Percentiles rank a stretch among this genome's conserved stretches.
phyloP scores from a whole-genome alignment of 1,140 invertebrate genomes.

The Ostrea edulis region DNA sequence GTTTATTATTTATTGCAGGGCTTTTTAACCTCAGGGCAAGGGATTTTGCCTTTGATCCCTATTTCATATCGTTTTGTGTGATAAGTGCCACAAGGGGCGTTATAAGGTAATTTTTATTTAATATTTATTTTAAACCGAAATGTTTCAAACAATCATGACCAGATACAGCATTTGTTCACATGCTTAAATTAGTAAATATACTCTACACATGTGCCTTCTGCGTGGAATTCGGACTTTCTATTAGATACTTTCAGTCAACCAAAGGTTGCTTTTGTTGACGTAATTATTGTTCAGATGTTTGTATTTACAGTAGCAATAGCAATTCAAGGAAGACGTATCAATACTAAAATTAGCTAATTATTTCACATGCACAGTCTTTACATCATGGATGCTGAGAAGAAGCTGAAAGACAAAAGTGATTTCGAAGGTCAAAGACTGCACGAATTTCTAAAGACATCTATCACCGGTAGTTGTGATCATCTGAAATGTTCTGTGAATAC shows the following conservation, averaged over 20 bases:
- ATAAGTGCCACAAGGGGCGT: not conserved
- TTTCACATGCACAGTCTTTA: not conserved
- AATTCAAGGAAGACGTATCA: not conserved
- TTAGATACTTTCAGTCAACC: no score
- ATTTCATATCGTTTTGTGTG: constrained; percentile 19
- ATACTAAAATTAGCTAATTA: not conserved
- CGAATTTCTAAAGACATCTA: not conserved
- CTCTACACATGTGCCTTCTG: no score
- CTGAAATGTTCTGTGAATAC: not conserved
- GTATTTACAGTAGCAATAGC: no score
- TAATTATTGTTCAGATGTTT: no score
- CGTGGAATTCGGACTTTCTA: no score
- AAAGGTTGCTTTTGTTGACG: no score
- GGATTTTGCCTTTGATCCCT: constrained; percentile 9
- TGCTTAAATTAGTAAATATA: no score
- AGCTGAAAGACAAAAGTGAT: not conserved
- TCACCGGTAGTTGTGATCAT: not conserved
- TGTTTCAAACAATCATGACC: no score
- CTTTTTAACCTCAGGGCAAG: constrained; percentile 19
- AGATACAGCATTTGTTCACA: no score
- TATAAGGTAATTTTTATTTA: not conserved
- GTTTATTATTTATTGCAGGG: not conserved
- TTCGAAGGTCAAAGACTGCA: not conserved
- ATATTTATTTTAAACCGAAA: not conserved
- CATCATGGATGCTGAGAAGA: not conserved